Base-by-base conservation (phyloP, 2,888 invertebrate species). In the Molanna angustata region DNA sequence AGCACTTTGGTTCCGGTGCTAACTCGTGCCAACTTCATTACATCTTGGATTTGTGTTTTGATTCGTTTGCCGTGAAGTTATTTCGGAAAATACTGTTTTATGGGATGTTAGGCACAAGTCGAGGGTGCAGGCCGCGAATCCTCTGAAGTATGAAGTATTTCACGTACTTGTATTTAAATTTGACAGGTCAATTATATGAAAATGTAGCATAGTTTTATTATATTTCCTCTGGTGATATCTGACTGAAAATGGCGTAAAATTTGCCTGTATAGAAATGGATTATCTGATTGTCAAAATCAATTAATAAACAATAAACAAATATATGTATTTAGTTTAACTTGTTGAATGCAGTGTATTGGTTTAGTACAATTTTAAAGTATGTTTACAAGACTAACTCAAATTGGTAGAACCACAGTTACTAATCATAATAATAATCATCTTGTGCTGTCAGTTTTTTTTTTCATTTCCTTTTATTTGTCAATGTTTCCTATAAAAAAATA, bases 51-150 rank as follows among this genome's bases (percentile, higher is more conserved):
- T 13, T 49, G 14, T 49, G 43, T 42, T 20, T 20, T 42, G 42
- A 22, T 21, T 18, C 31, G 46, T 52, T 53, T 70, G 71, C 72
- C 69, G 73, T 76, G 76, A 76, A 76, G 76, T 76, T 76, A 72
- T 69, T 71, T 71, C 67, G 63, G 64, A 66, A 51, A 65, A 67
- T 68, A 63, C 63, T 65, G 63, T 68, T 68, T 67, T 65, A 62
- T 67, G 68, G 69, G 68, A 71, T 69, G 65, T 69, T 67, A 69
- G 70, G 69, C 69, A 66, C 70, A 64, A 67, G 68, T 67, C 68
- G 70, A 68, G 32, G 42, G 39, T 39, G 44, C 11, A n/a, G 19
- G n/a, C 16, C 17, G 47, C 11, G 13, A 13, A 6, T 39, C 17
- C 17, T 6, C 14, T 13, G 9, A 39, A 39, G 14, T 39, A 39